These are phyloP conservation scores for Semnornis frantzii DNA, from an alignment of 2,113 vertebrate genomes.

Conservation along the genomic window DNA sequence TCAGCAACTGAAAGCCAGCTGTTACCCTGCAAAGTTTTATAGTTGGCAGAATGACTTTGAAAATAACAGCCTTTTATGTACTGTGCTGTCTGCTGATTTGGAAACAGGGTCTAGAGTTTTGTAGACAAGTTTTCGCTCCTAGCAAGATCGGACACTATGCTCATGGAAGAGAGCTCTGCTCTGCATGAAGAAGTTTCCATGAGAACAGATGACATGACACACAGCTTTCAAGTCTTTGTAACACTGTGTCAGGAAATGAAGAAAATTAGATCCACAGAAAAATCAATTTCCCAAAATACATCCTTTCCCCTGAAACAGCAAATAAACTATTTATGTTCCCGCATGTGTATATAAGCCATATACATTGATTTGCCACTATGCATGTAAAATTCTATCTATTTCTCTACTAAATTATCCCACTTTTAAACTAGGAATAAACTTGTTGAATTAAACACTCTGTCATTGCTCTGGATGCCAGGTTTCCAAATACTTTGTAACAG, in stretches of 20 bases:
- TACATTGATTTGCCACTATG: not conserved
- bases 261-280: not conserved
- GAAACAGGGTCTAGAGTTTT: not conserved
- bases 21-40: not conserved
- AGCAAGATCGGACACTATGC: not conserved
- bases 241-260: not conserved
- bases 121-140: not conserved
- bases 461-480: not conserved
- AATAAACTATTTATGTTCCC: not conserved
- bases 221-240: not conserved
- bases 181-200: not conserved
- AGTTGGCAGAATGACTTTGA: not conserved
- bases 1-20: not conserved
- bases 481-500: not conserved
- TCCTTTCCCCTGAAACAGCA: not conserved
- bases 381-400: not conserved
- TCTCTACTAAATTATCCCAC: not conserved
- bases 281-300: not conserved
- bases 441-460: not conserved
- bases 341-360: not conserved
- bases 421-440: not conserved
- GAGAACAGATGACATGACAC: not conserved
- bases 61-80: not conserved
- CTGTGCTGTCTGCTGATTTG: not conserved
- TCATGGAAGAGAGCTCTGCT: not conserved